A percentile compares a stretch with the other conserved stretches of the same genome.
phyloP scores from a whole-genome alignment of 2,888 invertebrate species.

The Diarsia dahlii region DNA sequence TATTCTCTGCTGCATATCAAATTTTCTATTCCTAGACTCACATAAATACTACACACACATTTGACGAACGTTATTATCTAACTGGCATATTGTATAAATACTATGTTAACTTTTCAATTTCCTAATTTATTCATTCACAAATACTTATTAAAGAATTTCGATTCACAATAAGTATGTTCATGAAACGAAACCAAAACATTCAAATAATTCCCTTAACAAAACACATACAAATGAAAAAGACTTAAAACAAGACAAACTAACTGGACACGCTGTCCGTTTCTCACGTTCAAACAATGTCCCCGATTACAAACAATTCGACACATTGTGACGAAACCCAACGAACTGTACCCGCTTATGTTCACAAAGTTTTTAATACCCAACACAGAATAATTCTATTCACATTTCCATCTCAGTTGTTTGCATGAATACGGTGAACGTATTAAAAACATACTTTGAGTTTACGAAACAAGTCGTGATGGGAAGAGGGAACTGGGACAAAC shows the following conservation, averaged over 20 bases:
- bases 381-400: conserved; percentile 65
- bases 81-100: not conserved
- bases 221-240: conserved; percentile 63
- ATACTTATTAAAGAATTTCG: not conserved
- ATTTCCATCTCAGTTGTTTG: conserved; percentile 67
- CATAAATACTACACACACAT: too few species aligned
- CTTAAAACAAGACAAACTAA: conserved; percentile 68
- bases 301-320: conserved; percentile 68
- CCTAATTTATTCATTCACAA: not conserved
- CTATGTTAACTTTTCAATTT: not conserved
- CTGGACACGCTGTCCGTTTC: conserved; percentile 69
- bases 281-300: conserved; percentile 70
- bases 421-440: conserved; percentile 64
- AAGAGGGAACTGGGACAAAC: conserved; percentile 54
- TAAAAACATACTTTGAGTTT: conserved; percentile 66
- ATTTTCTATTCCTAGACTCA: not conserved
- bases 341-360: conserved; percentile 68
- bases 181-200: conserved; percentile 13
- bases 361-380: conserved; percentile 69
- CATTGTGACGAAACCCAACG: conserved; percentile 68
- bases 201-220: conserved; percentile 26
- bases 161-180: not conserved
- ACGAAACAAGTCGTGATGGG: conserved; percentile 58
- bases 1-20: too few species aligned
- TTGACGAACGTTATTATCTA: not conserved